Evolutionary conservation across 2,113 vertebrate species (phyloP).

Genomic region (Ptilorrhoa leucosticta): DNA sequence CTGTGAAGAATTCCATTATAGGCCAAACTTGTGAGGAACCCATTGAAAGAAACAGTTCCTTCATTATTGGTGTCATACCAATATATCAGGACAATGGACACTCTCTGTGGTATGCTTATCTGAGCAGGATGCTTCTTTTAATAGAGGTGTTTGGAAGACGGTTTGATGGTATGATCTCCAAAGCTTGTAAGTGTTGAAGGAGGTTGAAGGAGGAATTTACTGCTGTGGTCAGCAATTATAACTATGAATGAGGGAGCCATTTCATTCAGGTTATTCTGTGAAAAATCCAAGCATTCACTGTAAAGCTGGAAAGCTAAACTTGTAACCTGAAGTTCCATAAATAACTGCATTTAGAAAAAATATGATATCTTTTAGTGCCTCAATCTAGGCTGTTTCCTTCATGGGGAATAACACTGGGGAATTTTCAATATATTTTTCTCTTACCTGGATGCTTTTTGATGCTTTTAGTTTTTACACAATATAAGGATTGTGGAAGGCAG

Average conservation of each 20-base stretch:
- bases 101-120: background rate
- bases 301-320: background rate
- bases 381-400: background rate
- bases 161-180: background rate
- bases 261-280: background rate
- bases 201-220: background rate
- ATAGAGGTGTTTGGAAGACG: background rate
- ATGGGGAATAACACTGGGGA: background rate
- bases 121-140: background rate
- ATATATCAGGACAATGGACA: background rate
- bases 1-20: background rate
- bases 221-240: background rate
- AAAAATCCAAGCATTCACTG: background rate
- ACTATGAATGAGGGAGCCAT: background rate
- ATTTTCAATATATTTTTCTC: background rate
- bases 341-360: background rate
- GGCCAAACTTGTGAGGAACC: background rate
- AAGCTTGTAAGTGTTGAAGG: background rate
- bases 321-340: background rate
- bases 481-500: background rate
- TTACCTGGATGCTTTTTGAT: background rate
- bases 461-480: background rate
- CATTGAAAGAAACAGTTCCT: background rate
- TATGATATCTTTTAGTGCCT: background rate
- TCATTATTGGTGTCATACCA: background rate